Percentiles rank a stretch among this genome's conserved stretches.
Conservation (phyloP, 37 sponge, comb jelly and placozoan genomes). For the Theonella swinhoei region DNA sequence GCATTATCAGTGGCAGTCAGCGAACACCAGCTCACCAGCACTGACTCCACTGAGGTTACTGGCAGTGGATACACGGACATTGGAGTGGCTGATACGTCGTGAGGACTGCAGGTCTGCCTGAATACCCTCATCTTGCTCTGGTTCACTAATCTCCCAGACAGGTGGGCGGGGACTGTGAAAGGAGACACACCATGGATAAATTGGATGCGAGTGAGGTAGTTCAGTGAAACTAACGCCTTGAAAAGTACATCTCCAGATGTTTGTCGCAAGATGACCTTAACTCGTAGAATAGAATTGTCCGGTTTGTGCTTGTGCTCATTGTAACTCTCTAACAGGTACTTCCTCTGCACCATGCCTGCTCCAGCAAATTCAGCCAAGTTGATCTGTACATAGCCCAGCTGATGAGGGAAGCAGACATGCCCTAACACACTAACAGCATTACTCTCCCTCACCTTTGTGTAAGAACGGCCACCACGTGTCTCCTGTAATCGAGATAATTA, state of each 20-base stretch:
- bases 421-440: background rate
- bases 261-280: slow-evolving; percentile 47
- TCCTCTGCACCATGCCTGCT: slow-evolving; percentile 55
- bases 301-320: slow-evolving; percentile 75
- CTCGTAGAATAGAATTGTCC: slow-evolving; percentile 91
- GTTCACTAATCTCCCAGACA: slow-evolving; percentile 33
- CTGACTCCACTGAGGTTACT: slow-evolving; percentile 7
- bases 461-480: slow-evolving; percentile 76
- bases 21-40: too few relatives aligned
- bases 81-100: background rate
- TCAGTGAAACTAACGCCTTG: slow-evolving; percentile 63
- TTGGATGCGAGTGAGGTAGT: background rate
- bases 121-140: slow-evolving; percentile 34
- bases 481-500: slow-evolving; percentile 46
- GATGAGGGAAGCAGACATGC: background rate
- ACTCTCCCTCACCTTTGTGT: slow-evolving; percentile 63
- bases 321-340: slow-evolving; percentile 83
- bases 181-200: slow-evolving; percentile 2
- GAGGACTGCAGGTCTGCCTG: slow-evolving; percentile 36
- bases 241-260: slow-evolving; percentile 67
- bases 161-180: background rate
- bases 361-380: slow-evolving; percentile 92
- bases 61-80: background rate
- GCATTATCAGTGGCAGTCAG: too few relatives aligned
- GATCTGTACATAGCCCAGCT: slow-evolving; percentile 89